Conservation (phyloP, 2,797 vertebrate genomes). For the Denticeps clupeoides region DNA sequence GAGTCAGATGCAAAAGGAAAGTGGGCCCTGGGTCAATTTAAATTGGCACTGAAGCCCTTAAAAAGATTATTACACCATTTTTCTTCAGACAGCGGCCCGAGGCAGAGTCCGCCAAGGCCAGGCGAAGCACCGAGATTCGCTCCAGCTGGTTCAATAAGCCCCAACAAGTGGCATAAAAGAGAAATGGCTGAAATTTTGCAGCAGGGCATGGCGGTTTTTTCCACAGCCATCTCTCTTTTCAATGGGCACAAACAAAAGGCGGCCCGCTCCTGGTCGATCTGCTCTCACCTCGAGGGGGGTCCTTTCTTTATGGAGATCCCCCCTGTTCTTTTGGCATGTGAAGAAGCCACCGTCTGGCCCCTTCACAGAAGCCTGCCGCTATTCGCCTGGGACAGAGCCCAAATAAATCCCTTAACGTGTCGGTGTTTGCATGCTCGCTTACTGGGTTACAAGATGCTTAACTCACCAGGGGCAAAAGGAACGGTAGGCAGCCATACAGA, state of each 20-base stretch:
- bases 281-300: conserved; percentile 31
- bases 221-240: conserved; percentile 42
- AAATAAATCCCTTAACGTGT: conserved; percentile 33
- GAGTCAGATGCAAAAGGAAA: conserved; percentile 33
- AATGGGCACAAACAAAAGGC: conserved; percentile 40
- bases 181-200: conserved; percentile 29
- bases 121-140: conserved; percentile 29
- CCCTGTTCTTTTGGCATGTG: conserved; percentile 28
- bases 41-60: conserved; percentile 26
- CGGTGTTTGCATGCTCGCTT: conserved; percentile 37
- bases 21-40: conserved; percentile 30
- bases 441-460: conserved; percentile 33
- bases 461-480: conserved; percentile 21
- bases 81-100: conserved; percentile 30
- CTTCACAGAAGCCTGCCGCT: conserved; percentile 35
- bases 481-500: not conserved
- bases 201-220: conserved; percentile 39
- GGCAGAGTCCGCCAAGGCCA: conserved; percentile 29
- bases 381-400: conserved; percentile 22
- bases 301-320: conserved; percentile 19
- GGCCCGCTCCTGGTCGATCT: conserved; percentile 29
- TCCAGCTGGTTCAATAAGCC: conserved; percentile 24
- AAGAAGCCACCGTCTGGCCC: conserved; percentile 37
- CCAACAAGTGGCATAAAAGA: conserved; percentile 6
- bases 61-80: conserved; percentile 35